phyloP scores from a whole-genome alignment of 2,113 vertebrate genomes.

The Strigops habroptila region DNA sequence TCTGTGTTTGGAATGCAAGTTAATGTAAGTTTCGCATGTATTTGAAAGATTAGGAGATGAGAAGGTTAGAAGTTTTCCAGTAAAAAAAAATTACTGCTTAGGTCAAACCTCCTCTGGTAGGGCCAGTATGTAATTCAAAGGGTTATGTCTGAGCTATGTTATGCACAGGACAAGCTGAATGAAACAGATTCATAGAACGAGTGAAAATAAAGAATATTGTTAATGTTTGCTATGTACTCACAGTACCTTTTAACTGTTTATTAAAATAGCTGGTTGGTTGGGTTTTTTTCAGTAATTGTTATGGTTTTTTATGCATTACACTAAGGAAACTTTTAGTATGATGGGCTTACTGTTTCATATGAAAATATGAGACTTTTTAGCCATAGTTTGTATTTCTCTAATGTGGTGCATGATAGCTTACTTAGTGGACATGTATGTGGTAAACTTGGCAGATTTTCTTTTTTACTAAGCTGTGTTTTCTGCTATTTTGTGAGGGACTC shows the following conservation, averaged over 20 bases:
- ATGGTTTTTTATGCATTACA: background rate
- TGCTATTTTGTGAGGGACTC: background rate
- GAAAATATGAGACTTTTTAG: background rate
- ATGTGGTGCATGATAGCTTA: background rate
- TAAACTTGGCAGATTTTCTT: background rate
- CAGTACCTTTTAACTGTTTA: background rate
- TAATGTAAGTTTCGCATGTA: background rate
- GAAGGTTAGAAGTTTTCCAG: background rate
- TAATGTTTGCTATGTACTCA: background rate
- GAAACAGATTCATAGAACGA: background rate
- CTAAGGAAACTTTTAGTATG: background rate
- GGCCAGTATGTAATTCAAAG: background rate
- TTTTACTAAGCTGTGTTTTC: background rate
- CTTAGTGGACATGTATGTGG: background rate
- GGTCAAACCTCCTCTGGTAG: background rate
- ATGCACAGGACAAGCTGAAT: background rate
- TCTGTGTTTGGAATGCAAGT: background rate
- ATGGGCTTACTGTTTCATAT: background rate
- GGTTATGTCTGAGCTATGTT: background rate
- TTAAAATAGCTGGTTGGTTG: background rate
- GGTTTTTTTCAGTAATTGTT: background rate
- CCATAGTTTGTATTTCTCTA: background rate
- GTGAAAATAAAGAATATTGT: background rate
- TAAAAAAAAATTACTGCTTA: background rate
- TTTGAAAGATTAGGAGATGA: background rate